Percentiles rank a stretch among this genome's conserved stretches.
Conservation (phyloP, 2,797 vertebrate genomes). For the Silurus lanzhouensis region DNA sequence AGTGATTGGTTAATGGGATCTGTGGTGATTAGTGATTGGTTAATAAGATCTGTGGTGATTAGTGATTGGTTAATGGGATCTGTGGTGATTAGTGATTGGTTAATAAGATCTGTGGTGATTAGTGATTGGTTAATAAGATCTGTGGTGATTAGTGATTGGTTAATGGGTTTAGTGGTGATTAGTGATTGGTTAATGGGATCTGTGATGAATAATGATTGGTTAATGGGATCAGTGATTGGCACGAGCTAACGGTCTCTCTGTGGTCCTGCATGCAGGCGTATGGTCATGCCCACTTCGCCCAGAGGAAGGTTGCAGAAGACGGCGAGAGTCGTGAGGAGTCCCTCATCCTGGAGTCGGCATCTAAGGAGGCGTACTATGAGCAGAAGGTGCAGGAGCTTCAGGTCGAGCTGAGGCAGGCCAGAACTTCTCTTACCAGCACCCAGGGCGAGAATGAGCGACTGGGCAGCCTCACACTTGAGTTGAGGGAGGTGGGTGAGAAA, state of each 20-base stretch:
- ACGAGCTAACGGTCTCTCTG: not conserved
- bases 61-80: no score
- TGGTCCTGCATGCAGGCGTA: slow-evolving; percentile 79
- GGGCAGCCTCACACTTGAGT: slow-evolving; percentile 81
- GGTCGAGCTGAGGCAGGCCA: slow-evolving; percentile 87
- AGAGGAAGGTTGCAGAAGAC: slow-evolving; percentile 95
- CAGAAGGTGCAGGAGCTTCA: slow-evolving; percentile 92
- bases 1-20: not conserved
- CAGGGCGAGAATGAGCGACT: slow-evolving; percentile 92
- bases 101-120: no score
- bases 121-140: no score
- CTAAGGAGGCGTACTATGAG: slow-evolving; percentile 94
- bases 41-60: no score
- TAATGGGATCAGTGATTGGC: not conserved
- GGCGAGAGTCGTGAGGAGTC: slow-evolving; percentile 97
- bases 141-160: no score
- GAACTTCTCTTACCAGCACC: slow-evolving; percentile 80
- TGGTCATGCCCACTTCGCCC: slow-evolving; percentile 92
- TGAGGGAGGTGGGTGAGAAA: slow-evolving; percentile 83
- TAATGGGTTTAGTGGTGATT: not conserved
- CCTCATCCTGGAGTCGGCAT: slow-evolving; percentile 93
- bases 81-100: no score
- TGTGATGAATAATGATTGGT: not conserved
- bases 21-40: not conserved
- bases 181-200: not conserved